Conservation (phyloP, 2,888 invertebrate species). For the Apotomis betuletana region DNA sequence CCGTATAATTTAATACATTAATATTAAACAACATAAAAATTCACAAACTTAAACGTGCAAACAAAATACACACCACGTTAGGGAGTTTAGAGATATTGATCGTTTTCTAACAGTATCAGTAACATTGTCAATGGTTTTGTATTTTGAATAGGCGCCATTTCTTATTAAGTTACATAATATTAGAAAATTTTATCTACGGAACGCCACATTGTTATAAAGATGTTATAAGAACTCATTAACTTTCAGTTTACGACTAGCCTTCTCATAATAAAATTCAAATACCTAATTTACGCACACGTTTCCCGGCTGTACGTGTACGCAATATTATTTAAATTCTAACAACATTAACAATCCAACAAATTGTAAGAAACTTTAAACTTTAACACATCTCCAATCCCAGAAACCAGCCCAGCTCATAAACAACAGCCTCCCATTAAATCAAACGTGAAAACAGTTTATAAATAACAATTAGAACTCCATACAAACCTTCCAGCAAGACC, state of each 20-base stretch:
- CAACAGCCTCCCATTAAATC: slow-evolving; percentile 31
- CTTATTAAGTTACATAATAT: slow-evolving; percentile 17
- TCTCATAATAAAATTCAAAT: neutral
- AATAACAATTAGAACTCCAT: slow-evolving; percentile 40
- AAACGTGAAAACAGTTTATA: slow-evolving; percentile 34
- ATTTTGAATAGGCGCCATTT: slow-evolving; percentile 9
- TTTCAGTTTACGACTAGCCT: neutral
- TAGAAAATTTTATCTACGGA: slow-evolving; percentile 9
- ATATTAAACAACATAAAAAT: slow-evolving; percentile 8
- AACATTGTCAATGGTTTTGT: slow-evolving; percentile 15
- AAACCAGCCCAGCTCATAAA: slow-evolving; percentile 28
- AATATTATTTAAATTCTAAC: neutral
- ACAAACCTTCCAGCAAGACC: slow-evolving; percentile 1
- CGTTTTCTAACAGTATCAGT: neutral
- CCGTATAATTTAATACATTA: slow-evolving; percentile 36
- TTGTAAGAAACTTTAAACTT: slow-evolving; percentile 32
- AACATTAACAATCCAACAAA: slow-evolving; percentile 18
- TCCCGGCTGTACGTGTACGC: neutral
- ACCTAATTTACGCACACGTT: neutral
- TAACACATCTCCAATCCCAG: slow-evolving; percentile 29
- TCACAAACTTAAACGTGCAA: slow-evolving; percentile 15
- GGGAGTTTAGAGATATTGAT: neutral
- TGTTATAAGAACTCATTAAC: neutral
- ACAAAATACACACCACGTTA: neutral
- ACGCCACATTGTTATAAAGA: slow-evolving; percentile 12